Evolutionary conservation across 2,888 invertebrate species (phyloP), one percentile per base, ranked within the genome.

Genomic region (Protula sp.): DNA sequence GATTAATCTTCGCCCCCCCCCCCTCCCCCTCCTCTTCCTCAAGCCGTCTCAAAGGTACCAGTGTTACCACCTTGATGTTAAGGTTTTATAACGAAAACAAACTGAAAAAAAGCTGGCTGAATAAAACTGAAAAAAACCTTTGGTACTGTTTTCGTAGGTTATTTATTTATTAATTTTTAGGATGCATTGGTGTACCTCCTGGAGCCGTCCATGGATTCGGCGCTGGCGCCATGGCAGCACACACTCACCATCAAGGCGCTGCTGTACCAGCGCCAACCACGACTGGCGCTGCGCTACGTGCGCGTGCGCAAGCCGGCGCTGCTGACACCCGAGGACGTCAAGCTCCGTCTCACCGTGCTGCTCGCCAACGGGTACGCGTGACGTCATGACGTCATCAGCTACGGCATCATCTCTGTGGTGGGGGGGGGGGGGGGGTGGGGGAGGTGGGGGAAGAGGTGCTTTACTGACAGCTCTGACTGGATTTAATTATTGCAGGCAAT

Each of bases 211-310:
- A 85, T 88, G 0, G 82, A 83, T 69, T 82, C 83, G 1, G 85
- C 87, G 27, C 82, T 90, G 22, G 85, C 86, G 29, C 84, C 85
- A 9, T 89, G 89, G 89, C 89, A 90, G 74, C 90, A 90, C 77
- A 84, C 84, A 60, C 84, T 87, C 0, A 87, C 89, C 0, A 76
- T 91, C 3, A 85, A 87, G 3, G 84, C 88, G 0, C 80, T 82
- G 2, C 81, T 89, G 3, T 84, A 86, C 0, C 88, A 89, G 72
- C 85, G 86, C 66, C 87, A 89, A 67, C 85, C 86, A 0, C 87
- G 87, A 70, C 84, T 88, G 14, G 90, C 90, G 0, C 79, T 90
- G 24, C 85, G 87, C 26, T 91, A 90, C 76, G 74, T 88, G 22
- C 86, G 87, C 70, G 85, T 87, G 0, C 79, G 86, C 55, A 85